phyloP scores from a whole-genome alignment of 2,113 vertebrate genomes.

The Ammodytes marinus region DNA sequence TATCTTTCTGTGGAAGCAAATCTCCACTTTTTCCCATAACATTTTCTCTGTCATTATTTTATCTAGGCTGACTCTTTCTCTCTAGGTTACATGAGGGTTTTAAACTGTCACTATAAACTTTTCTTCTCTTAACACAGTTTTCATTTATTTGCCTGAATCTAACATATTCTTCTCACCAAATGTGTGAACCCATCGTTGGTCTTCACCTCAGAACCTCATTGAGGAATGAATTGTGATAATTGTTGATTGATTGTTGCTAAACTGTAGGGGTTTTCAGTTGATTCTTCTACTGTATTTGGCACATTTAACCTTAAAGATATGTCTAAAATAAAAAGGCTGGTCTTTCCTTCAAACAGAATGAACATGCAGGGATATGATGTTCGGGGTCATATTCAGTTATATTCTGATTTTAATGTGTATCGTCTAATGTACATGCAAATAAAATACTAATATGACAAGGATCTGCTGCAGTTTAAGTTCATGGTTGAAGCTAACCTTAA shows the following conservation, averaged over 20 bases:
- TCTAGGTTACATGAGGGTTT: constrained; percentile 7
- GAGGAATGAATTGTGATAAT: not conserved
- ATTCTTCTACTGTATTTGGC: not conserved
- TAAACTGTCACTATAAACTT: constrained; percentile 6
- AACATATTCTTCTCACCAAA: constrained; percentile 1
- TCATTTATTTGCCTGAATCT: constrained; percentile 2
- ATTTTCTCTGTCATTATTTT: constrained; percentile 19
- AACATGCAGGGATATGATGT: not conserved
- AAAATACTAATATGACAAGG: not conserved
- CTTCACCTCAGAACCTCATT: not conserved
- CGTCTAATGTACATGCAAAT: not conserved
- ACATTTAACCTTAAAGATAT: not conserved
- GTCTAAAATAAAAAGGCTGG: not conserved
- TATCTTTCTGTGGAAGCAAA: constrained; percentile 13
- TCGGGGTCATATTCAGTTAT: not conserved
- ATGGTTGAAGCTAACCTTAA: constrained; percentile 1
- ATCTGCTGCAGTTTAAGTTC: not conserved
- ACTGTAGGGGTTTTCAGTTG: not conserved
- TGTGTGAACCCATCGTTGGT: not conserved
- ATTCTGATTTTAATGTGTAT: not conserved
- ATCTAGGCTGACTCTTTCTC: constrained; percentile 4
- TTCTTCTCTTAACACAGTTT: constrained; percentile 23
- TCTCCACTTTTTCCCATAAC: constrained; percentile 17
- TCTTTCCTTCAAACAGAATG: not conserved
- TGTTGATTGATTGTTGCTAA: not conserved